A percentile compares a stretch with the other conserved stretches of the same genome.
phyloP scores from a whole-genome alignment of 1,140 invertebrate species.

The Lepidurus couesii region DNA sequence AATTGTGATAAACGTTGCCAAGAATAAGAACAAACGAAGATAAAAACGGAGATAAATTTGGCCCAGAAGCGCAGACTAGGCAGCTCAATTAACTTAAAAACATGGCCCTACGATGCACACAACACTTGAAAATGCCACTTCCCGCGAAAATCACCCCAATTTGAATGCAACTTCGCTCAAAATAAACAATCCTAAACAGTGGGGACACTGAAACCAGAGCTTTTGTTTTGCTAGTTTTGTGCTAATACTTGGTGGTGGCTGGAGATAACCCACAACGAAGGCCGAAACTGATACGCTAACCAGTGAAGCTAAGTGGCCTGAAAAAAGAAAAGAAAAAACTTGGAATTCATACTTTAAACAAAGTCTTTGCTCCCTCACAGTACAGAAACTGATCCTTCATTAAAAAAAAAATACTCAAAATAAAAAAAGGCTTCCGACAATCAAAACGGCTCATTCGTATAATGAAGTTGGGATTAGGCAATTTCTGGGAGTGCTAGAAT shows the following conservation, averaged over 20 bases:
- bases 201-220: not conserved
- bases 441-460: conserved; percentile 15
- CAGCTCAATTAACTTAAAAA: conserved; percentile 19
- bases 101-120: not conserved
- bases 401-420: conserved; percentile 20
- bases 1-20: conserved; percentile 16
- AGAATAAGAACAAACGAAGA: not conserved
- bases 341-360: not conserved
- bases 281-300: not conserved
- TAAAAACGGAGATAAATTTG: not conserved
- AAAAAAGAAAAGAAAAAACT: not conserved
- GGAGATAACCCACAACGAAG: not conserved
- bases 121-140: not conserved
- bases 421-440: conserved; percentile 14
- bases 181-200: not conserved
- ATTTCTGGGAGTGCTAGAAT: not conserved
- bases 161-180: conserved; percentile 15
- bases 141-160: not conserved
- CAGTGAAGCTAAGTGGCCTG: not conserved
- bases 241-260: not conserved
- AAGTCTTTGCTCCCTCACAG: conserved; percentile 9
- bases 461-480: not conserved
- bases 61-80: not conserved
- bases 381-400: not conserved
- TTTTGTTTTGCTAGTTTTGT: conserved; percentile 4